A percentile compares a stretch with the other conserved stretches of the same genome.
These are phyloP conservation scores for Crematogaster levior DNA, from an alignment of 2,888 invertebrate species.

Conservation along the genomic window DNA sequence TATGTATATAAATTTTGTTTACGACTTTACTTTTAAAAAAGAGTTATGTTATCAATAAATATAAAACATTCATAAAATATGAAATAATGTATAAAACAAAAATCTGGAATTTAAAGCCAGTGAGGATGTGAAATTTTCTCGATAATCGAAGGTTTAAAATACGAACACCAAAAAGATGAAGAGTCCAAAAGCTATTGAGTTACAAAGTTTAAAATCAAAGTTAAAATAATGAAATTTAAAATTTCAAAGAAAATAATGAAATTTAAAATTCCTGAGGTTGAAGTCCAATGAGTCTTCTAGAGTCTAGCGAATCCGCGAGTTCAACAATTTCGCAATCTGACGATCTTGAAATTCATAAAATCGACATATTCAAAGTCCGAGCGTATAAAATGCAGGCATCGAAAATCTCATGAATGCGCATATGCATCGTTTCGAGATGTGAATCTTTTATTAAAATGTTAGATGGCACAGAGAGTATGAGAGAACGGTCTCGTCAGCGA, in stretches of 20 bases:
- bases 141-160: neutral
- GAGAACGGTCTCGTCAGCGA: constrained; percentile 40
- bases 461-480: neutral
- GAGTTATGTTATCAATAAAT: neutral
- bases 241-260: neutral
- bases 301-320: neutral
- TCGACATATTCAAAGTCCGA: constrained; percentile 27
- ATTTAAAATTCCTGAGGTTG: neutral
- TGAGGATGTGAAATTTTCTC: neutral
- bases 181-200: neutral
- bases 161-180: neutral
- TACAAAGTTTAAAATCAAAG: neutral
- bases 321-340: constrained; percentile 16
- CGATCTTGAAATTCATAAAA: constrained; percentile 19
- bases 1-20: no score
- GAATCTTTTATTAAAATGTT: constrained; percentile 51
- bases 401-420: constrained; percentile 38
- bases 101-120: neutral
- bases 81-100: neutral
- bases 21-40: neutral
- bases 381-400: constrained; percentile 13
- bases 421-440: constrained; percentile 23
- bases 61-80: neutral
- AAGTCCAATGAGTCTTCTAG: neutral
- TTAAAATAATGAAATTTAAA: neutral